Evolutionary conservation across 2,113 vertebrate genomes (phyloP), one percentile per base, ranked within the genome.

Genomic region (Scatophagus argus): DNA sequence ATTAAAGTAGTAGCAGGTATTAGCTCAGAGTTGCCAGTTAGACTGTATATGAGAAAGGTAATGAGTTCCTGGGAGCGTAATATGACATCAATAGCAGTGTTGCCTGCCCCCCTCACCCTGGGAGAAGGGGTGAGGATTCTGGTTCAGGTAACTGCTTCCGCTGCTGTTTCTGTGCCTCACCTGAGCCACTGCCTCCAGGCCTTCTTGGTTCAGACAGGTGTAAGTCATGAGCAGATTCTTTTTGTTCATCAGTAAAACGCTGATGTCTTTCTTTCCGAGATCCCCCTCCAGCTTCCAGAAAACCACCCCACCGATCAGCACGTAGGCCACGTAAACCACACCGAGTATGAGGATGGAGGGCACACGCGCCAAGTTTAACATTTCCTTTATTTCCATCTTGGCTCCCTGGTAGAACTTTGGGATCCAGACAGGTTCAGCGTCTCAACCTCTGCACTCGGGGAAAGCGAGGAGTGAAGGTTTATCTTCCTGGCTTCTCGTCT

Each of bases 281-380:
- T 92, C 85, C 9, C 95, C 93, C 86, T 98, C 97, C 83, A 97
- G 83, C 36, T 93, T 91, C 94, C 94, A 96, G 79, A 97, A 96
- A 44, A 96, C 70, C 4, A 93, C 58, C 10, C 95, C 95, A 2
- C 96, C 97, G 49, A 96, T 89, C 32, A 95, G 90, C 82, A 98
- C 91, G 29, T 97, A 97, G 31, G 58, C 47, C 78, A 96, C 1
- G 58, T 97, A 98, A 6, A 84, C 8, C 2, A 85, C 0, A 2
- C 96, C 93, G 27, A 97, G 88, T 36, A 94, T 1, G n/a, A 94
- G 68, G 34, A 96, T 94, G 49, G 88, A 88, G 0, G 92, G 93
- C 14, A 94, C 31, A 19, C 60, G 51, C 0, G 71, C 10, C 43
- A 89, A 62, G 47, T 62, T 61, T 0, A 89, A 1, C 4, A 32